phyloP scores from a whole-genome alignment of 1,140 invertebrate genomes.

The Plutomurus gul region DNA sequence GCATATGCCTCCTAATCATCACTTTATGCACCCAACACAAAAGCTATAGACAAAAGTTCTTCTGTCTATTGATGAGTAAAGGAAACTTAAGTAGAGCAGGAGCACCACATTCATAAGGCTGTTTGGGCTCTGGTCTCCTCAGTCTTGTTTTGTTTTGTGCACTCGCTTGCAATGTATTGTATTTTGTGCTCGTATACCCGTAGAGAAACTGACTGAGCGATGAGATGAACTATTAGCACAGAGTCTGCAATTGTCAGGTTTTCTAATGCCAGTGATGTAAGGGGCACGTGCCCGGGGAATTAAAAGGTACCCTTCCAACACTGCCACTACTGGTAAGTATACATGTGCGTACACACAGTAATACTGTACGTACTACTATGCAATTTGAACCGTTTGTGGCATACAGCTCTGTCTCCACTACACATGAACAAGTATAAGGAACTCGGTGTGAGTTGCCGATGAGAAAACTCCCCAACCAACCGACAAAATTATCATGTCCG shows the following conservation, averaged over 20 bases:
- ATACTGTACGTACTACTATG: background rate
- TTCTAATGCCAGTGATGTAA: slow-evolving; percentile 29
- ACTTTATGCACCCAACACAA: slow-evolving; percentile 23
- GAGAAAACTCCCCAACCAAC: slow-evolving; percentile 5
- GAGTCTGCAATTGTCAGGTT: slow-evolving; percentile 44
- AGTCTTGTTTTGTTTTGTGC: background rate
- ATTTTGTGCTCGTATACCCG: too few species aligned
- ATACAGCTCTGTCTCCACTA: too few species aligned
- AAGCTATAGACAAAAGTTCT: slow-evolving; percentile 2
- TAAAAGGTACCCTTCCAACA: slow-evolving; percentile 16
- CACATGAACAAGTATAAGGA: too few species aligned
- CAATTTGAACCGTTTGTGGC: too few species aligned
- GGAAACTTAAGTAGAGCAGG: slow-evolving; percentile 18
- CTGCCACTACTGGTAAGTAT: too few species aligned
- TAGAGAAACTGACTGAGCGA: too few species aligned
- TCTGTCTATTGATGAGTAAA: slow-evolving; percentile 12
- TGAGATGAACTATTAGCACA: background rate
- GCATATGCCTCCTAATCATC: slow-evolving; percentile 25
- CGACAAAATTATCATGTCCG: slow-evolving; percentile 44
- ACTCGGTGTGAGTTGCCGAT: background rate
- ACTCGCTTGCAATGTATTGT: background rate
- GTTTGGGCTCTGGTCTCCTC: background rate
- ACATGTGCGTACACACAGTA: background rate
- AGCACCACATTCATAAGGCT: background rate
- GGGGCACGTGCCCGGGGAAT: slow-evolving; percentile 32